Base-by-base conservation (phyloP, 2,888 invertebrate genomes). In the Parnassius orleans region DNA sequence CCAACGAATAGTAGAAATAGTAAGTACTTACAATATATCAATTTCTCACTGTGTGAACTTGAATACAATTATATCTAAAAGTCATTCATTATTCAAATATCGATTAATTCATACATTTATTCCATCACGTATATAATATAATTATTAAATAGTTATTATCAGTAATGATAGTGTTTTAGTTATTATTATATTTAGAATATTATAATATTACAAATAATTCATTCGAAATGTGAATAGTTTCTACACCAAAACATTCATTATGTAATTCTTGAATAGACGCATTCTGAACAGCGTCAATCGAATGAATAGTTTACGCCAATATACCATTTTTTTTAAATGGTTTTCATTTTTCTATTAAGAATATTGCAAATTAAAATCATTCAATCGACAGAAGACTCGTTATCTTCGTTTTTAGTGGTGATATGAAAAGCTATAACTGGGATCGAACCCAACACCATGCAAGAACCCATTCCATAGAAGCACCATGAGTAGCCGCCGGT, bases 391-490 rank as follows among this genome's bases (percentile, higher is more conserved):
- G 85, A 80, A 0, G 88, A 87, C 0, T 89, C 89, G 0, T 80
- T 64, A 57, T 90, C 90, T 15, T 90, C 90, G 57, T 87, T 87
- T 66, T 89, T 89, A 10, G 81, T 83, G 73, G 78, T 80, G 3
- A 90, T 65, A 62, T 90, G 87, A 75, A 91, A 90, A 77, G 78
- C 90, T 42, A 95, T 81, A 52, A 95, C 87, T 2, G 95, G 95
- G 57, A 95, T 85, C 61, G 95, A 93, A 64, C 95, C 95, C 44
- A 95, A 83, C 0, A 95, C 93, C 95, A 95, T 95, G 71, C 95
- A 95, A 1, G 95, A 94, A 0, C 95, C 95, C 95, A 95, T 95
- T 68, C 95, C 95, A 77, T 95, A 93, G 84, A 95, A 95, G 74
- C 95, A 95, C 77, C 94, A 93, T 3, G 93, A 93, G 77, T 95